phyloP scores from a whole-genome alignment of 2,888 invertebrate genomes.

The Oscheius sp. region DNA sequence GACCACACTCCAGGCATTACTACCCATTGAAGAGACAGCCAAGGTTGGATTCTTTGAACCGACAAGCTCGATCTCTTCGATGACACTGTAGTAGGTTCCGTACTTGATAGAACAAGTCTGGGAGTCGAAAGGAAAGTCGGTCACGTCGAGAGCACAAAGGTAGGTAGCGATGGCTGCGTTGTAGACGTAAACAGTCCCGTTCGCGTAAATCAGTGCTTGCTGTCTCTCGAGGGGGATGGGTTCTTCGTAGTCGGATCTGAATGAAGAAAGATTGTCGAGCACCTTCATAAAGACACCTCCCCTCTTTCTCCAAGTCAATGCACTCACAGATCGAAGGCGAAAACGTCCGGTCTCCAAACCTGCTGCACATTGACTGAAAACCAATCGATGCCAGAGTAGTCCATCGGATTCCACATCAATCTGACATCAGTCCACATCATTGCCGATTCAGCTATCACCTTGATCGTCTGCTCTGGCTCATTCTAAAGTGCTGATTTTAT shows the following conservation, averaged over 20 bases:
- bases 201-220: slow-evolving; percentile 7
- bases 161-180: neutral
- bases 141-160: slow-evolving; percentile 23
- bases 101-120: slow-evolving; percentile 27
- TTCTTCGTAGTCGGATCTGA: slow-evolving; percentile 15
- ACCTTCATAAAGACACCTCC: no score
- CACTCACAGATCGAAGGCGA: slow-evolving; percentile 24
- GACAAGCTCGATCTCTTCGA: neutral
- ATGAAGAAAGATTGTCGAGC: neutral
- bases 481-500: neutral
- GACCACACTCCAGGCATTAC: slow-evolving; percentile 6
- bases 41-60: neutral
- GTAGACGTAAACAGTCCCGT: slow-evolving; percentile 11
- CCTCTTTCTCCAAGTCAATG: neutral
- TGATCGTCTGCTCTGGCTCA: slow-evolving; percentile 26
- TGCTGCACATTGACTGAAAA: neutral
- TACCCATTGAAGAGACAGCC: neutral
- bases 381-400: slow-evolving; percentile 10
- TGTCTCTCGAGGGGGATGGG: slow-evolving; percentile 14
- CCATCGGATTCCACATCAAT: slow-evolving; percentile 26
- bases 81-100: slow-evolving; percentile 16
- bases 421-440: slow-evolving; percentile 24
- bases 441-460: slow-evolving; percentile 1
- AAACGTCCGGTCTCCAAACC: slow-evolving; percentile 31
- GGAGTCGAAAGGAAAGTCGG: slow-evolving; percentile 28